These are phyloP conservation scores for Triplophysa rosa DNA, from an alignment of 2,113 vertebrate genomes.

Conservation along the genomic window DNA sequence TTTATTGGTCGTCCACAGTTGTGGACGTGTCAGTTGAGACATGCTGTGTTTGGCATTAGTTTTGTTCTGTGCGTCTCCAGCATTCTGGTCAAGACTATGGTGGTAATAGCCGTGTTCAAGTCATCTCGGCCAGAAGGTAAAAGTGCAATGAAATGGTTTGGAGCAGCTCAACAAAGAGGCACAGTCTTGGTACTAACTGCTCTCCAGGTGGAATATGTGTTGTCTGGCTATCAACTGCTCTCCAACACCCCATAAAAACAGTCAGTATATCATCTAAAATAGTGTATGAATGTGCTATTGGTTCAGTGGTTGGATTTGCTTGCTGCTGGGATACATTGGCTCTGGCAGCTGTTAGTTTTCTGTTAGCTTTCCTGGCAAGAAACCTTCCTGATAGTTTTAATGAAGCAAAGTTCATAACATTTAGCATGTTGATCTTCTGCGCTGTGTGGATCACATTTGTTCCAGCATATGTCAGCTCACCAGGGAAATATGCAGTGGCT, in stretches of 20 bases:
- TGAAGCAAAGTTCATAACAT: not conserved
- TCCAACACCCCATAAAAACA: constrained; percentile 34
- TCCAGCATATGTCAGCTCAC: constrained; percentile 71
- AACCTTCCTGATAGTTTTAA: constrained; percentile 1
- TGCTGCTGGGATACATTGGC: not conserved
- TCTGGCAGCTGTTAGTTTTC: not conserved
- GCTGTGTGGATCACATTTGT: constrained; percentile 64
- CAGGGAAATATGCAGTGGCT: constrained; percentile 70
- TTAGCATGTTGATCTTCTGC: constrained; percentile 6
- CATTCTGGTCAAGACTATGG: constrained; percentile 40
- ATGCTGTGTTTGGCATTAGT: not conserved
- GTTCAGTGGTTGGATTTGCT: not conserved
- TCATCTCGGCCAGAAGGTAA: constrained; percentile 34
- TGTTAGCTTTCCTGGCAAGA: not conserved
- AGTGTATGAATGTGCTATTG: constrained; percentile 31
- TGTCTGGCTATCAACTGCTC: constrained; percentile 30
- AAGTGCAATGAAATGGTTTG: constrained; percentile 43
- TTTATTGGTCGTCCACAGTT: not conserved
- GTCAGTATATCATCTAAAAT: constrained; percentile 31
- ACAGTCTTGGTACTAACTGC: constrained; percentile 26
- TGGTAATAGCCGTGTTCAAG: constrained; percentile 37
- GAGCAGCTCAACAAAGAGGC: constrained; percentile 35
- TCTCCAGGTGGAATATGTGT: constrained; percentile 34
- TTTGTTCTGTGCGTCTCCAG: constrained; percentile 33
- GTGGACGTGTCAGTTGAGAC: constrained; percentile 3